Evolutionary conservation across 2,888 invertebrate species (phyloP).

Genomic region (Rosalia funebris): DNA sequence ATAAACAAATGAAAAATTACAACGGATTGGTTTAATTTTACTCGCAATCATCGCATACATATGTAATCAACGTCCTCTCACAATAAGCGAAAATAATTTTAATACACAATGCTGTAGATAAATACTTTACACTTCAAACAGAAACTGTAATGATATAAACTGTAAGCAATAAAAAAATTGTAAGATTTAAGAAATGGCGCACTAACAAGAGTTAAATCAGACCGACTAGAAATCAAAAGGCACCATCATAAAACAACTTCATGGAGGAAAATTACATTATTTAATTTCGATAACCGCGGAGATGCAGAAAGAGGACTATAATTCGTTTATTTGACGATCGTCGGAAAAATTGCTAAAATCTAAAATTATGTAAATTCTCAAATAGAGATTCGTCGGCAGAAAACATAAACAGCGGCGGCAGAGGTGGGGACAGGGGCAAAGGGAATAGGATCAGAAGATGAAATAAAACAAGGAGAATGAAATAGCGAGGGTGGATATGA

Average conservation of each 20-base stretch:
- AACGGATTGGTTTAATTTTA: neutral
- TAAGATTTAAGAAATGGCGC: too few relatives aligned
- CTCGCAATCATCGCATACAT: neutral
- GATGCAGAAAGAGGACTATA: slow-evolving; percentile 36
- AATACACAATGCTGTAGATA: too few relatives aligned
- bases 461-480: slow-evolving; percentile 65
- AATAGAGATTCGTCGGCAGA: slow-evolving; percentile 59
- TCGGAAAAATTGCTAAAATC: slow-evolving; percentile 57
- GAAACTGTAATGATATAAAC: too few relatives aligned
- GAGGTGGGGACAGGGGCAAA: slow-evolving; percentile 41
- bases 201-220: too few relatives aligned
- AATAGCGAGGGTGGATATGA: slow-evolving; percentile 66
- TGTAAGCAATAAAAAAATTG: too few relatives aligned
- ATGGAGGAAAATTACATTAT: slow-evolving; percentile 34
- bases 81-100: too few relatives aligned
- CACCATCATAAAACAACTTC: slow-evolving; percentile 31
- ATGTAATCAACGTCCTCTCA: too few relatives aligned
- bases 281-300: slow-evolving; percentile 41
- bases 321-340: slow-evolving; percentile 46
- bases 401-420: slow-evolving; percentile 55
- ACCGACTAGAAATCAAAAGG: slow-evolving; percentile 10
- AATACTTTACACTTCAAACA: too few relatives aligned
- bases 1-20: slow-evolving; percentile 31
- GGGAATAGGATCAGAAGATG: slow-evolving; percentile 62
- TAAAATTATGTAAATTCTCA: slow-evolving; percentile 63